These are phyloP conservation scores for Syrista parreyssii DNA, from an alignment of 2,888 invertebrate species.

Conservation along the genomic window DNA sequence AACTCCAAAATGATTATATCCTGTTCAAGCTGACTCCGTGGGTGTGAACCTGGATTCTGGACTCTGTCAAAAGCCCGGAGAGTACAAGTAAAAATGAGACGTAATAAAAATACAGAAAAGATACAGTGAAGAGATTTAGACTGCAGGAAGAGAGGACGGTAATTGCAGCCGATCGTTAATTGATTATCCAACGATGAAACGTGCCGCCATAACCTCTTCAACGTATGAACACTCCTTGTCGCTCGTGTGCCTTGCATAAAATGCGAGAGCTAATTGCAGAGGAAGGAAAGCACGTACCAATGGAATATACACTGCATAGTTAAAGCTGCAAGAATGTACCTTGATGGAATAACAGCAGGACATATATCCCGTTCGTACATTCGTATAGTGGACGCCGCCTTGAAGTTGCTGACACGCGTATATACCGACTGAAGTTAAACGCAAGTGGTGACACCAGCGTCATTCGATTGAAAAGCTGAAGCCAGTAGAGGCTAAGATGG, in stretches of 20 bases:
- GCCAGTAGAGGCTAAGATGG: background rate
- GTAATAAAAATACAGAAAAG: background rate
- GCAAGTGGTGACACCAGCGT: background rate
- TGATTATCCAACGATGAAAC: conserved; percentile 42
- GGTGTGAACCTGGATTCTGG: background rate
- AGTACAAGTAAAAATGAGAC: background rate
- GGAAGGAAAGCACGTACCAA: background rate
- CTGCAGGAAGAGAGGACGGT: conserved; percentile 13
- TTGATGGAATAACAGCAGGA: background rate
- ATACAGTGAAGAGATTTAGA: background rate
- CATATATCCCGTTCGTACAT: background rate
- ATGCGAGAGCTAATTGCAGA: conserved; percentile 31
- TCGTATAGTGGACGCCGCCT: background rate
- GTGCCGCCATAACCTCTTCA: conserved; percentile 33
- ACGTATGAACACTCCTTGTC: conserved; percentile 28
- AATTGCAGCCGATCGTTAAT: conserved; percentile 48
- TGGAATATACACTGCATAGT: background rate
- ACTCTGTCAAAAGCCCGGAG: background rate
- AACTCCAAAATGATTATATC: too few species aligned
- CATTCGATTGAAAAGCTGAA: background rate
- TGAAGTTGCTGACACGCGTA: background rate
- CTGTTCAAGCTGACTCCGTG: too few species aligned
- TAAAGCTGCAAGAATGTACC: background rate
- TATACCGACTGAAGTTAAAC: background rate
- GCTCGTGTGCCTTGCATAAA: conserved; percentile 30